phyloP scores from a whole-genome alignment of 1,140 invertebrate genomes.

The Bathynomus jamesi region DNA sequence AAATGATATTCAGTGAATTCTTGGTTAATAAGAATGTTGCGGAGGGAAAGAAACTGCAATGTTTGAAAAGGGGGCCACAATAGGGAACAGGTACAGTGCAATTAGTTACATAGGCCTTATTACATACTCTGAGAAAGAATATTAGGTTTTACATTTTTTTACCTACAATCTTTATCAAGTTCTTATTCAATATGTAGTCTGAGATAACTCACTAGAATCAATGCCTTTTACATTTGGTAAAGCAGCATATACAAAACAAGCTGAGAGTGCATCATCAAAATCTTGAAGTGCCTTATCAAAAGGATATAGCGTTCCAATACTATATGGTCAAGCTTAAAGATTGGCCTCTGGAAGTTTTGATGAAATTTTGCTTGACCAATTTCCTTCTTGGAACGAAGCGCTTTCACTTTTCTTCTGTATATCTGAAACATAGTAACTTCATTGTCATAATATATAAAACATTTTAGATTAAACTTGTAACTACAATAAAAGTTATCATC shows the following conservation, averaged over 20 bases:
- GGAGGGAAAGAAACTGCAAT: too few species aligned
- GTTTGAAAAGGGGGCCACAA: too few species aligned
- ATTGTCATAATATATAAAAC: too few species aligned
- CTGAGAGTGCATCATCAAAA: conserved; percentile 91
- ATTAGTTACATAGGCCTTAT: too few species aligned
- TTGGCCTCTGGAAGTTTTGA: conserved; percentile 1
- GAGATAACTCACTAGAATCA: conserved; percentile 37
- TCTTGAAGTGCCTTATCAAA: conserved; percentile 94
- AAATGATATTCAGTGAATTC: too few species aligned
- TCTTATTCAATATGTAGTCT: too few species aligned
- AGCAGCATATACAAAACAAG: conserved; percentile 91
- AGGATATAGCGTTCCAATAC: conserved; percentile 96
- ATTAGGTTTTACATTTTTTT: too few species aligned
- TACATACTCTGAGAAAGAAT: too few species aligned
- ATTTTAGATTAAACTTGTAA: background rate
- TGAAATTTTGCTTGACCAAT: conserved; percentile 49
- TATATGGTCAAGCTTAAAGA: conserved; percentile 75
- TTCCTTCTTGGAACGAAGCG: conserved; percentile 68
- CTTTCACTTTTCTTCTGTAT: conserved; percentile 54
- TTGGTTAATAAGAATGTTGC: too few species aligned
- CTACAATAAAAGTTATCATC: too few species aligned
- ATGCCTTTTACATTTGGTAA: conserved; percentile 70
- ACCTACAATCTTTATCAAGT: too few species aligned
- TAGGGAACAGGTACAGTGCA: too few species aligned
- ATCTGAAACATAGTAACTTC: background rate